Evolutionary conservation across 2,797 vertebrate genomes (phyloP).

Genomic region (Triplophysa yarkandensis): DNA sequence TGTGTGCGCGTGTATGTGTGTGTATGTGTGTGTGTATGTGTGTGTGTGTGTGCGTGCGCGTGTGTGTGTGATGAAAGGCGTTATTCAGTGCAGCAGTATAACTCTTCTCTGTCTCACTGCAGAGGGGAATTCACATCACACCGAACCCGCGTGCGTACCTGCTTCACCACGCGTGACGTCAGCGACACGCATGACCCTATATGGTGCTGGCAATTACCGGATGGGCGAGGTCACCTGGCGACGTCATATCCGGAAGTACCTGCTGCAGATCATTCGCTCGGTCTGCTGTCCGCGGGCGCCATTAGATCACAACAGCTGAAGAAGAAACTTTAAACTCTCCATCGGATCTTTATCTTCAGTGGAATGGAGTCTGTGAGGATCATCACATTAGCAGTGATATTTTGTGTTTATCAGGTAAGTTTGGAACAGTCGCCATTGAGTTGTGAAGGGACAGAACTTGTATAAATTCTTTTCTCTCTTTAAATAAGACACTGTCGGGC

Average conservation of each 20-base stretch:
- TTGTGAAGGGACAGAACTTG: background rate
- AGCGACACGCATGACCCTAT: slow-evolving; percentile 35
- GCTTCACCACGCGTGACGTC: slow-evolving; percentile 15
- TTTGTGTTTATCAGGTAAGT: slow-evolving; percentile 51
- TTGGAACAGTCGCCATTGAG: background rate
- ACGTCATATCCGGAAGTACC: slow-evolving; percentile 53
- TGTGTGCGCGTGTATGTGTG: background rate
- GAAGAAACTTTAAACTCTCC: background rate
- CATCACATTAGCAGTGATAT: slow-evolving; percentile 12
- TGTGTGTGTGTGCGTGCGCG: background rate
- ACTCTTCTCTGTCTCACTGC: too few species aligned
- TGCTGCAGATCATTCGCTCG: slow-evolving; percentile 49
- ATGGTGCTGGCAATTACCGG: slow-evolving; percentile 44
- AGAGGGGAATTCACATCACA: background rate
- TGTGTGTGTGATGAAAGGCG: slow-evolving; percentile 1
- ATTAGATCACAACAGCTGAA: background rate
- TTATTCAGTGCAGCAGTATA: background rate
- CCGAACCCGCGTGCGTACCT: slow-evolving; percentile 24
- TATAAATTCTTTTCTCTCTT: background rate
- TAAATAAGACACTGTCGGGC: slow-evolving; percentile 55
- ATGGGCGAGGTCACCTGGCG: slow-evolving; percentile 59
- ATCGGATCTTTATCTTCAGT: background rate
- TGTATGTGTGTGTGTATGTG: background rate
- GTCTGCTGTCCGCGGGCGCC: background rate
- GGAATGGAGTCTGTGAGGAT: slow-evolving; percentile 37